Conservation (phyloP, 2,797 vertebrate genomes). For the Pteropus rufus region DNA sequence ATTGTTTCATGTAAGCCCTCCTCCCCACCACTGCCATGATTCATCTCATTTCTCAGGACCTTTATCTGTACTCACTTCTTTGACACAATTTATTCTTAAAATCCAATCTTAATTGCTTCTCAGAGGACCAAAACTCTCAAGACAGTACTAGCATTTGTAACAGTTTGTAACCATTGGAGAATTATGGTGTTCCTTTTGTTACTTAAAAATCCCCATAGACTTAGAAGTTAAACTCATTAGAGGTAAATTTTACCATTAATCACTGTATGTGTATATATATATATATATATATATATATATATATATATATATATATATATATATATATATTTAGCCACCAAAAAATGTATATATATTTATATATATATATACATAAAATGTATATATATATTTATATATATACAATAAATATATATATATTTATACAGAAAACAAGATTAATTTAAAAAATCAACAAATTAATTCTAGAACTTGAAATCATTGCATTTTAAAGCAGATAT, state of each 20-base stretch:
- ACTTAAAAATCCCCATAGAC: background rate
- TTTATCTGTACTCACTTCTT: background rate
- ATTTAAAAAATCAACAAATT: background rate
- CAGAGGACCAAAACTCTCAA: background rate
- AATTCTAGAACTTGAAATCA: background rate
- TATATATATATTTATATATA: too few relatives aligned
- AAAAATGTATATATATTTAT: background rate
- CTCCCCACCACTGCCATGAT: rapidly evolving
- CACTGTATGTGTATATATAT: background rate
- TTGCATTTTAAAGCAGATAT: background rate
- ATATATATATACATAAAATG: background rate
- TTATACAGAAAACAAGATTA: background rate
- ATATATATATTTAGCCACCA: too few relatives aligned
- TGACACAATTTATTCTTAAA: background rate
- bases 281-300: background rate
- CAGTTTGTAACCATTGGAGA: background rate
- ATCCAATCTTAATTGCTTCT: slow-evolving; percentile 31
- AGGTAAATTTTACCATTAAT: background rate
- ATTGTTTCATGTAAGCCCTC: background rate
- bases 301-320: too few relatives aligned
- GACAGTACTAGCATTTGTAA: background rate
- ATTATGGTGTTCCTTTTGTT: background rate
- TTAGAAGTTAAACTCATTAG: background rate
- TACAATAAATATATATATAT: too few relatives aligned
- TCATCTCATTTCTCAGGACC: background rate